Evolutionary conservation across 2,113 vertebrate species (phyloP), one percentile per base, ranked within the genome.

Genomic region (Amia ocellicauda): DNA sequence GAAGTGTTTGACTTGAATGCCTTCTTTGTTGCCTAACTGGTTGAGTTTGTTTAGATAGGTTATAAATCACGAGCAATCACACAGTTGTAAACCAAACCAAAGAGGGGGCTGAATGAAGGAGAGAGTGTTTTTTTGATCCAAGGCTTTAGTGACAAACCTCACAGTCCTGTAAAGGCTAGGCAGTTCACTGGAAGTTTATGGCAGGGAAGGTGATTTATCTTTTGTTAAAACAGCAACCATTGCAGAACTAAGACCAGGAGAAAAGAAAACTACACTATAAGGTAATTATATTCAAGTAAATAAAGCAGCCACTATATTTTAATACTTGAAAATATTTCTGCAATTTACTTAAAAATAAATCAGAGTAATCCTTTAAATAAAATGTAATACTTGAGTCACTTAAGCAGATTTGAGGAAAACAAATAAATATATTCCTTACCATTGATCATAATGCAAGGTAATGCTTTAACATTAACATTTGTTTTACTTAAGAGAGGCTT

Each of bases 61-160:
- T 22, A 52, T 53, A 23, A 54, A 36, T 13, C 1, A 8, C 1
- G 23, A 19, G 61, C 29, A 31, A 40, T 41, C 14, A 1, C 31
- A n/a, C 36, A 11, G 4, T 1, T 62, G n/a, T 36, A 10, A 17
- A 19, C 16, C 3, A 47, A 17, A 13, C 14, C 45, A 17, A 47
- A 16, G n/a, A 47, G 24, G 4, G 24, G 50, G 51, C 27, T 43
- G 50, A 27, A 20, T 7, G 40, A 53, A 54, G 50, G 28, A 13
- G 22, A 60, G 57, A 36, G 49, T 36, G 45, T n/a, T 60, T 28
- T 13, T 54, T 29, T 47, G 22, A 47, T 60, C 41, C 23, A 51
- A n/a, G 16, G 7, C 50, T 67, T 16, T 41, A 26, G 16, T 28
- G 43, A 14, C 45, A 16, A 47, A 23, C 14, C 45, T 4, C 3